Conservation (phyloP, 2,888 invertebrate genomes). For the Maniola hyperantus region DNA sequence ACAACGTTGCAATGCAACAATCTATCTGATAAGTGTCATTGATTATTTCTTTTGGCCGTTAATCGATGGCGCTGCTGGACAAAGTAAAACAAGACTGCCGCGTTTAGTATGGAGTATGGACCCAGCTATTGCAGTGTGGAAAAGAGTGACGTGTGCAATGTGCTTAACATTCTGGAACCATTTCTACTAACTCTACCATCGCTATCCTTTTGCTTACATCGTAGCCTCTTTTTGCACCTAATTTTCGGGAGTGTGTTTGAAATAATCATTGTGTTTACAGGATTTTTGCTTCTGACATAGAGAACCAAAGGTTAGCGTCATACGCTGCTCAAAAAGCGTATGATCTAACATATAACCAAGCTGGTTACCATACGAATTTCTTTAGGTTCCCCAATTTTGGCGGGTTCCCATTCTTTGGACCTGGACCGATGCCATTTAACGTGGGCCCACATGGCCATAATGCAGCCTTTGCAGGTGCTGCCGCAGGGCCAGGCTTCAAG, state of each 20-base stretch:
- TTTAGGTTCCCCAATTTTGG: conserved; percentile 55
- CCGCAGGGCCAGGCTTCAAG: conserved; percentile 77
- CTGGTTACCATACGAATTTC: conserved; percentile 59
- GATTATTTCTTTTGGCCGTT: too few relatives aligned
- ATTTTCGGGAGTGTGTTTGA: conserved; percentile 29
- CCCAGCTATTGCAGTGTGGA: neutral
- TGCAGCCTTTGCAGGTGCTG: conserved; percentile 79
- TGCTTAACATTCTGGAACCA: conserved; percentile 15
- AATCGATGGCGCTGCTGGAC: too few relatives aligned
- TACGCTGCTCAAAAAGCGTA: conserved; percentile 70
- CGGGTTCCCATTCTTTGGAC: conserved; percentile 45
- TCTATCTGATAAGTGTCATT: too few relatives aligned
- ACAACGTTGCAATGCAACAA: too few relatives aligned
- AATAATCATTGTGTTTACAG: conserved; percentile 54
- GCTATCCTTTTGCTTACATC: conserved; percentile 30
- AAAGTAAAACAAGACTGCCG: too few relatives aligned
- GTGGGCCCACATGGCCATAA: conserved; percentile 49
- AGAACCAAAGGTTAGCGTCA: conserved; percentile 63
- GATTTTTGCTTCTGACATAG: conserved; percentile 59
- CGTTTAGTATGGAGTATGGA: too few relatives aligned
- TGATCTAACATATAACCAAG: conserved; percentile 65
- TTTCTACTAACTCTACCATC: conserved; percentile 29
- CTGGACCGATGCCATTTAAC: conserved; percentile 44
- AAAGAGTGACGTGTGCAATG: neutral
- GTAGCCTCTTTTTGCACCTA: conserved; percentile 26